Percentiles rank a stretch among this genome's conserved stretches.
Conservation (phyloP, 1,140 invertebrate species). For the Calephelis nemesis region DNA sequence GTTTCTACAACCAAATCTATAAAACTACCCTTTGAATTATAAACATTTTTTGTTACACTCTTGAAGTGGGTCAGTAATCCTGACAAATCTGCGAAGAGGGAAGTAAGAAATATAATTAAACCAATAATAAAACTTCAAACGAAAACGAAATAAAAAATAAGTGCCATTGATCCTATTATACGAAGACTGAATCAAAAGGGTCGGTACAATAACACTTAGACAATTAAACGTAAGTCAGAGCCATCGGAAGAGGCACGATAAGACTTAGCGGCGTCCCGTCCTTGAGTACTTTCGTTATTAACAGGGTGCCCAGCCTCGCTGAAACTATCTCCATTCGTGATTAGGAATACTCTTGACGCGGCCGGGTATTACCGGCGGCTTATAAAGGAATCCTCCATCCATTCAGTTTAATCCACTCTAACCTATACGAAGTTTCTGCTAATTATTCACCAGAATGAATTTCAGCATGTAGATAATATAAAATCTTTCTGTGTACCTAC, state of each 20-base stretch:
- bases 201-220: conserved; percentile 70
- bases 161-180: conserved; percentile 23
- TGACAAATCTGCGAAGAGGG: too few species aligned
- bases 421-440: conserved; percentile 27
- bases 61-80: too few species aligned
- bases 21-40: too few species aligned
- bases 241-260: conserved; percentile 60
- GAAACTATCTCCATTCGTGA: conserved; percentile 28
- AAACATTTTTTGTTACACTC: too few species aligned
- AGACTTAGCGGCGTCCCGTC: conserved; percentile 59
- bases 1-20: too few species aligned
- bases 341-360: conserved; percentile 44
- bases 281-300: conserved; percentile 63
- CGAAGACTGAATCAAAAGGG: conserved; percentile 32
- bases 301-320: conserved; percentile 47
- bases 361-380: conserved; percentile 33
- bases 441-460: conserved; percentile 23
- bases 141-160: conserved; percentile 17
- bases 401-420: conserved; percentile 26
- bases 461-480: conserved; percentile 5
- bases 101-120: too few species aligned
- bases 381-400: conserved; percentile 28
- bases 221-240: conserved; percentile 71
- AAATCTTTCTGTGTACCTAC: too few species aligned
- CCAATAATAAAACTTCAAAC: neutral